Percentiles rank a stretch among this genome's conserved stretches.
Conservation (phyloP, 2,888 invertebrate species). For the Harpalus rufipes region DNA sequence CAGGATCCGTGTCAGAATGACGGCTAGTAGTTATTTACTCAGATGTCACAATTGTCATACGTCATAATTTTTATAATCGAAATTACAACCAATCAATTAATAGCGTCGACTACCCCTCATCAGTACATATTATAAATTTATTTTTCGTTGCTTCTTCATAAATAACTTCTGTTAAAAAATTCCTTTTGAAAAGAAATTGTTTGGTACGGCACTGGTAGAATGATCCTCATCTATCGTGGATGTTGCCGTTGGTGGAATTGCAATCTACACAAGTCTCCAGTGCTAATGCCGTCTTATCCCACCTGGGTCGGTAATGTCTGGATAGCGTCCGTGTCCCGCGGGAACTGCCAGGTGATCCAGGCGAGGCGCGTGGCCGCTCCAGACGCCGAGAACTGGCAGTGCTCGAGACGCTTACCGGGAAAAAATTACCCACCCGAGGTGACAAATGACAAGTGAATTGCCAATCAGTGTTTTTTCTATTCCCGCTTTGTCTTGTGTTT, state of each 20-base stretch:
- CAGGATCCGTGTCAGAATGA: too few relatives aligned
- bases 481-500: constrained; percentile 51
- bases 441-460: constrained; percentile 59
- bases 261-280: constrained; percentile 54
- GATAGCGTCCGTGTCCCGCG: constrained; percentile 45
- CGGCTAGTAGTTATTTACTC: too few relatives aligned
- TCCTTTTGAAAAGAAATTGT: too few relatives aligned
- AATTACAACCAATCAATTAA: too few relatives aligned
- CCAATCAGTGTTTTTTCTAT: constrained; percentile 59
- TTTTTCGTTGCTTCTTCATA: too few relatives aligned
- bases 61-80: too few relatives aligned
- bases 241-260: constrained; percentile 58
- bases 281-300: constrained; percentile 62
- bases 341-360: constrained; percentile 58
- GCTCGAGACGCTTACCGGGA: constrained; percentile 21
- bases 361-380: constrained; percentile 10
- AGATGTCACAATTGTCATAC: too few relatives aligned
- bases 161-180: too few relatives aligned
- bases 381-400: background rate
- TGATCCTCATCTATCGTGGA: constrained; percentile 63
- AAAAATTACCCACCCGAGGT: constrained; percentile 56
- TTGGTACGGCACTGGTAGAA: constrained; percentile 10
- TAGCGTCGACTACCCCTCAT: too few relatives aligned
- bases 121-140: too few relatives aligned
- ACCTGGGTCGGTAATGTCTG: constrained; percentile 57